Base-by-base conservation (phyloP, 2,113 vertebrate genomes). In the Saguinus midas region DNA sequence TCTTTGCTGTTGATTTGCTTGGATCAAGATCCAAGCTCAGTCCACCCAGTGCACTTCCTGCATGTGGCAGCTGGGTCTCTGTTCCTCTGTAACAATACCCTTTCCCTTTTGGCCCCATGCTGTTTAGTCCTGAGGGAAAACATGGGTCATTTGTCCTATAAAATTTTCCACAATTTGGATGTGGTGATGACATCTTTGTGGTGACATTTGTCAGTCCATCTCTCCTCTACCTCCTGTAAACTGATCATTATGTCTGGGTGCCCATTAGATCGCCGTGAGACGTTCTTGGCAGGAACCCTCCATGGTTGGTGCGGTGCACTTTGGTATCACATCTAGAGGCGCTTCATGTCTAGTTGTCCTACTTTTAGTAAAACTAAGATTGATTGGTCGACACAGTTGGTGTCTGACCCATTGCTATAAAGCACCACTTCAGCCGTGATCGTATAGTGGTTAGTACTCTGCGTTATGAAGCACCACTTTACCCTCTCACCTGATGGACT, bases 381-480 rank as follows among this genome's bases (percentile, higher is more conserved):
- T 35, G 58, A 50, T 37, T 72, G 66, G 23, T 40, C 16, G 23
- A 17, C 52, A 9, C 25, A 18, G 8, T 55, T 52, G 35, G 35
- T 6, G 7, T 72, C 48, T 72, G 84, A n/a, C 20, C 23, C 32
- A 37, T 52, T 23, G 20, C 17, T 40, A n/a, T n/a, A n/a, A n/a
- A n/a, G n/a, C n/a, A n/a, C n/a, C n/a, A n/a, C n/a, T n/a, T n/a
- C n/a, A n/a, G n/a, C n/a, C n/a, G n/a, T n/a, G n/a, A n/a, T n/a
- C n/a, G n/a, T n/a, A n/a, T n/a, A n/a, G n/a, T n/a, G n/a, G n/a
- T n/a, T n/a, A n/a, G n/a, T n/a, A n/a, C n/a, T n/a, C n/a, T n/a
- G n/a, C n/a, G n/a, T n/a, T 3, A 4, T 0, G 16, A 72, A 50
- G 18, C 11, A n/a, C 10, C 7, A 32, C 21, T 16, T 45, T 21